Evolutionary conservation across 1,140 invertebrate genomes (phyloP), one percentile per base, ranked within the genome.

Genomic region (Megalonaias nervosa): DNA sequence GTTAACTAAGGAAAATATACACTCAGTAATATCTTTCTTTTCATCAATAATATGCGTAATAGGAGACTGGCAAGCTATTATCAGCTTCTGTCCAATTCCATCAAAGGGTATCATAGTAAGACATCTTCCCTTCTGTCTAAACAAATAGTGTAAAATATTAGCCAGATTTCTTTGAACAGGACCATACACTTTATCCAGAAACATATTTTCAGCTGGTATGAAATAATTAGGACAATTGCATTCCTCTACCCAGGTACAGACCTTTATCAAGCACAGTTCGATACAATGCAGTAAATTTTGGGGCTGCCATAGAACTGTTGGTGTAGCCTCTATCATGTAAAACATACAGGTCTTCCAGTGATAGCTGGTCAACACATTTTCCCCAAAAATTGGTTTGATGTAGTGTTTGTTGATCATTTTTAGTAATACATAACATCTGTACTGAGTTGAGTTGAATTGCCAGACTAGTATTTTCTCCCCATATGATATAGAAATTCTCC

Each of bases 371-470:
- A 62, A n/a, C 38, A 38, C 38, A 38, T 38, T 38, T 5, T 38
- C 38, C 3, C 48, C 58, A 26, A 75, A 31, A 5, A 31, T 58
- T 15, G 66, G 57, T 48, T 60, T 70, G 55, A 74, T 55, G n/a
- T 58, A 38, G 56, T 57, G 48, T 58, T 67, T 58, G 48, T 75
- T 75, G 4, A 75, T 48, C 58, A 75, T 59, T 59, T 75, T 75
- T 11, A 75, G 26, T 14, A 60, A 38, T 9, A 75, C 38, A n/a
- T 75, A 75, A 38, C 74, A 75, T 61, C 69, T 75, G 61, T 68
- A 58, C 21, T 75, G 74, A 13, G 56, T 59, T 21, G 19, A 14
- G 55, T 61, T 75, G 11, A 75, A 48, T 15, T 55, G 59, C 26
- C 67, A 31, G 66, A 75, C 69, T 16, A 75, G 13, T 11, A 61